Conservation (phyloP, 2,113 vertebrate species). For the Origma solitaria region DNA sequence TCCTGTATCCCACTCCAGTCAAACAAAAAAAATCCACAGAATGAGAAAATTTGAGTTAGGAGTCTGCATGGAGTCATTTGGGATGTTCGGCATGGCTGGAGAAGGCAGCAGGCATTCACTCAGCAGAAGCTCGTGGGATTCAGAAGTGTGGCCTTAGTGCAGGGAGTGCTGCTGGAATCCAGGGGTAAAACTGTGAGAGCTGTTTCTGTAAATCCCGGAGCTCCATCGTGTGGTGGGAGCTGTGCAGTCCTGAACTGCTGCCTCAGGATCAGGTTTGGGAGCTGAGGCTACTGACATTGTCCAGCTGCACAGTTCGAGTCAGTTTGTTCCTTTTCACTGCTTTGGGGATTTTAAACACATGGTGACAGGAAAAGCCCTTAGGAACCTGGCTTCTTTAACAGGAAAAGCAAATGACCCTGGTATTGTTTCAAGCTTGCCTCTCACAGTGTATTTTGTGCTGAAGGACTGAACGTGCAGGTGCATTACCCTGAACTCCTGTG, state of each 20-base stretch:
- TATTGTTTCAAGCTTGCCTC: background rate
- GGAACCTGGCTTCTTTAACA: background rate
- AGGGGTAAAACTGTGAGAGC: background rate
- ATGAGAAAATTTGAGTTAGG: background rate
- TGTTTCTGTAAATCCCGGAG: background rate
- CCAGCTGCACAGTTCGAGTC: accelerated
- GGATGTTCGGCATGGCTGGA: background rate
- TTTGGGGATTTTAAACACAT: background rate
- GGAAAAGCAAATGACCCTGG: background rate
- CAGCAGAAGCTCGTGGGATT: accelerated
- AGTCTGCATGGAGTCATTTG: background rate
- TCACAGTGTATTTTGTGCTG: background rate
- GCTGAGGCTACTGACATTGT: background rate
- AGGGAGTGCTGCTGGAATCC: background rate
- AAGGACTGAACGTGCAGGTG: background rate
- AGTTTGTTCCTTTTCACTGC: background rate
- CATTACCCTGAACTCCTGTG: background rate
- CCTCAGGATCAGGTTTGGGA: background rate
- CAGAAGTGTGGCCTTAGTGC: background rate
- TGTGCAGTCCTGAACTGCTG: background rate
- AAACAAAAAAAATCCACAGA: accelerated
- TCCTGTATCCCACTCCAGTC: too few relatives aligned
- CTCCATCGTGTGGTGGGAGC: background rate
- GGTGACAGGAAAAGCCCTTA: background rate
- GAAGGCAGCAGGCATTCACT: background rate